These are phyloP conservation scores for Scolopax bukidnonensis DNA, from an alignment of 2,797 vertebrate species.

Conservation along the genomic window DNA sequence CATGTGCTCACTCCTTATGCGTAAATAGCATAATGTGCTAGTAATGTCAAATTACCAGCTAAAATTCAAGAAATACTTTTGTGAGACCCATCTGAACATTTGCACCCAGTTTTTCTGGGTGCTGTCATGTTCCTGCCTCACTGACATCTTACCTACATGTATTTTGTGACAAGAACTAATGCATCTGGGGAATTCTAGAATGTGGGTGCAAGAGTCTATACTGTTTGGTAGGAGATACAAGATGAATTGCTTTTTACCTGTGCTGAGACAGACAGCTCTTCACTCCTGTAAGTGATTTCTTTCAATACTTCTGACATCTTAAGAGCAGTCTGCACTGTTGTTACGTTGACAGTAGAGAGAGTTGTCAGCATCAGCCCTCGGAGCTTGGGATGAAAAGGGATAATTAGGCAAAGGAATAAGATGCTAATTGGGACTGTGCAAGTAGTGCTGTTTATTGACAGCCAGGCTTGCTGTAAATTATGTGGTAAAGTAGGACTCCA, in stretches of 20 bases:
- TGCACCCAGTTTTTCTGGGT: background rate
- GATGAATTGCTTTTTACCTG: conserved; percentile 79
- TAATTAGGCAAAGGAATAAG: conserved; percentile 26
- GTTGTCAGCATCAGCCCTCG: conserved; percentile 86
- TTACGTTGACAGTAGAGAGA: conserved; percentile 79
- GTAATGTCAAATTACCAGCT: background rate
- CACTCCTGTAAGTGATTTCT: conserved; percentile 81
- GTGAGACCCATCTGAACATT: background rate
- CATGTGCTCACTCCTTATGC: background rate
- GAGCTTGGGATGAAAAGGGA: conserved; percentile 77
- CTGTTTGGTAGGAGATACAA: background rate
- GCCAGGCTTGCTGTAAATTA: background rate
- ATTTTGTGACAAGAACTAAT: background rate
- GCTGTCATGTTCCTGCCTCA: background rate
- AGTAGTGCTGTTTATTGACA: conserved; percentile 12
- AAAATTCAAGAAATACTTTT: background rate
- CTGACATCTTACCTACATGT: background rate
- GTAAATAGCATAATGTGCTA: background rate
- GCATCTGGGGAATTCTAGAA: background rate
- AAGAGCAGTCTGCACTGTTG: conserved; percentile 82
- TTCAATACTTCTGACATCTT: conserved; percentile 85
- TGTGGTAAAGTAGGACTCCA: background rate
- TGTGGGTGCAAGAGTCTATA: background rate
- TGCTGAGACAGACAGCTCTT: conserved; percentile 85
- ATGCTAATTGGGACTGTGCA: conserved; percentile 20